Conservation (phyloP, 2,888 invertebrate species). For the Hyles lineata region DNA sequence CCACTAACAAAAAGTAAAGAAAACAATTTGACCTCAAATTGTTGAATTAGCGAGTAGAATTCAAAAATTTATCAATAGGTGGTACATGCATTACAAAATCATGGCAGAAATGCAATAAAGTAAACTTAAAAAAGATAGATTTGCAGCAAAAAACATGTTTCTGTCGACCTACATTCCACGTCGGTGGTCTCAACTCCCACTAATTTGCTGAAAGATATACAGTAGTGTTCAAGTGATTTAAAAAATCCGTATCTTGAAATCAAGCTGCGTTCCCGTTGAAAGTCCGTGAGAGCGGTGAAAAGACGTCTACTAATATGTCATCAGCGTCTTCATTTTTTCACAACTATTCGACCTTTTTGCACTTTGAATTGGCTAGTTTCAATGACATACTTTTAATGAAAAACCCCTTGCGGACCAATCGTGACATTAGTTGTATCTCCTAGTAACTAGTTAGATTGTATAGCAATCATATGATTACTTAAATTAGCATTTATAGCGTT, state of each 20-base stretch:
- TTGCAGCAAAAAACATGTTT: not conserved
- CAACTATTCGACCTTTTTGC: conserved; percentile 9
- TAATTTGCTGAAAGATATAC: conserved; percentile 28
- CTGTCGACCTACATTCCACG: not conserved
- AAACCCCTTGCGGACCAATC: not conserved
- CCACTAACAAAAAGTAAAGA: too few relatives aligned
- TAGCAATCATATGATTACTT: too few relatives aligned
- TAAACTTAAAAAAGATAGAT: not conserved
- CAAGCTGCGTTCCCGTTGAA: conserved; percentile 1
- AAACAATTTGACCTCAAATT: too few relatives aligned
- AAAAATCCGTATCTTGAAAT: conserved; percentile 17
- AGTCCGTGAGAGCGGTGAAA: conserved; percentile 7
- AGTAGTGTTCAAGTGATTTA: conserved; percentile 30
- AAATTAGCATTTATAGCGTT: too few relatives aligned
- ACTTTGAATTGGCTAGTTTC: conserved; percentile 5
- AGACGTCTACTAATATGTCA: conserved; percentile 21
- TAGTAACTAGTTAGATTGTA: too few relatives aligned
- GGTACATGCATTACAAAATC: not conserved
- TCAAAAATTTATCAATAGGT: not conserved
- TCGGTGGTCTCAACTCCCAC: conserved; percentile 24
- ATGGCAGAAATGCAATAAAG: not conserved
- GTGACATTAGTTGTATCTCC: not conserved
- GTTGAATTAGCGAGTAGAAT: too few relatives aligned
- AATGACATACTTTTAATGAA: not conserved
- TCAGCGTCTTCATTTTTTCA: conserved; percentile 21